Evolutionary conservation across 2,888 invertebrate genomes (phyloP).

Genomic region (Cerceris ruficornis): DNA sequence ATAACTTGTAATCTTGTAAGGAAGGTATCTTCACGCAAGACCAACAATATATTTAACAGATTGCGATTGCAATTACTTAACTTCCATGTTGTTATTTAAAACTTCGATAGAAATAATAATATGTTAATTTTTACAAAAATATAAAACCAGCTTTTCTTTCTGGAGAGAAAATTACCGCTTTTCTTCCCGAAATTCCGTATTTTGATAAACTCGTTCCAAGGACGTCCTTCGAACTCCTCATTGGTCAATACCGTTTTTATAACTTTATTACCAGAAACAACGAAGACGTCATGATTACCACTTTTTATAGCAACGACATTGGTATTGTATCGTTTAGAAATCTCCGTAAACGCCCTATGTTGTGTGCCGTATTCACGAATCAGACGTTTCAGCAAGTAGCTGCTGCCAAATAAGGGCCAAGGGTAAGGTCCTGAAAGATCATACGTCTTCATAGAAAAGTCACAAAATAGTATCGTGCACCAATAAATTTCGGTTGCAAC

Average conservation of each 20-base stretch:
- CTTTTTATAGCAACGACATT: slow-evolving; percentile 68
- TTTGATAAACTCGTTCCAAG: slow-evolving; percentile 86
- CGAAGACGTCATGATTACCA: slow-evolving; percentile 69
- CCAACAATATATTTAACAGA: too few species aligned
- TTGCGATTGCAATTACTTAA: too few species aligned
- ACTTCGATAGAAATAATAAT: too few species aligned
- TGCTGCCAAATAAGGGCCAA: slow-evolving; percentile 77
- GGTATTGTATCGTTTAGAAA: slow-evolving; percentile 71
- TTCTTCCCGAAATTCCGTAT: slow-evolving; percentile 86
- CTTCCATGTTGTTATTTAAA: too few species aligned
- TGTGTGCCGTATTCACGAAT: slow-evolving; percentile 68
- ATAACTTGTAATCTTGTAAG: too few species aligned
- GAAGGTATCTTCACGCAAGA: too few species aligned
- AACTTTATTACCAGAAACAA: slow-evolving; percentile 83
- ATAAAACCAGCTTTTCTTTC: neutral
- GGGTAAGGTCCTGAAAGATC: slow-evolving; percentile 73
- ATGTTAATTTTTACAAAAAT: too few species aligned
- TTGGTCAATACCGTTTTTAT: slow-evolving; percentile 83
- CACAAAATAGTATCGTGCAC: too few species aligned
- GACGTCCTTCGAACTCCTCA: slow-evolving; percentile 86
- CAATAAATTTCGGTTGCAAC: neutral
- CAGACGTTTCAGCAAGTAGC: slow-evolving; percentile 60
- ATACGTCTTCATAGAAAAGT: neutral
- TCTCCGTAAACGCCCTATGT: slow-evolving; percentile 70
- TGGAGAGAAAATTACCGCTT: slow-evolving; percentile 79